Percentiles rank a stretch among this genome's conserved stretches.
Conservation (phyloP, 2,113 vertebrate species). For the Burhinus oedicnemus region DNA sequence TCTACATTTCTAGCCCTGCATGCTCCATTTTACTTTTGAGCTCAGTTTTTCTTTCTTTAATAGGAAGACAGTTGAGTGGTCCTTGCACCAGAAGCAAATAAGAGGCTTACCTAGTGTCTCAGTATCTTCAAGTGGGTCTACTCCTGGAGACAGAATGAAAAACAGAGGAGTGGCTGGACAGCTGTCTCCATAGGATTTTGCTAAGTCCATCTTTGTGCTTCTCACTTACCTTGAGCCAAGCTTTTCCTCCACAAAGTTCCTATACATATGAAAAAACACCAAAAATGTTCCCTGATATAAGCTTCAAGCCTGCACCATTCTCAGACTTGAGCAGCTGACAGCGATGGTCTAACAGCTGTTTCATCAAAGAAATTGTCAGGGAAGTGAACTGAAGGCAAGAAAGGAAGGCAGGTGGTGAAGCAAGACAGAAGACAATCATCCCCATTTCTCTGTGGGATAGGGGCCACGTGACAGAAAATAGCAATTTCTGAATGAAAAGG, state of each 20-base stretch:
- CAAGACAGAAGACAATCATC: background rate
- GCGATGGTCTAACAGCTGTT: accelerated
- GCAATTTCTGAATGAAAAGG: background rate
- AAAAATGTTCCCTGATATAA: background rate
- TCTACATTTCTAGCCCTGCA: background rate
- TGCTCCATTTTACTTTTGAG: background rate
- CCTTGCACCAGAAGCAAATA: background rate
- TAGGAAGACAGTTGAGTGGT: background rate
- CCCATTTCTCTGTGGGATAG: background rate
- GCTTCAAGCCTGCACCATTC: background rate
- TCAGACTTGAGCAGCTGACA: background rate
- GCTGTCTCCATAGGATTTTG: slow-evolving; percentile 79
- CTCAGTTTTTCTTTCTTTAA: background rate
- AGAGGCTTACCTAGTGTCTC: slow-evolving; percentile 76
- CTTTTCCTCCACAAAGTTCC: slow-evolving; percentile 83
- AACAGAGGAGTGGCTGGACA: slow-evolving; percentile 77
- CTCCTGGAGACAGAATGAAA: slow-evolving; percentile 84
- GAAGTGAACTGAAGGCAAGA: background rate
- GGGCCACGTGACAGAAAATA: background rate
- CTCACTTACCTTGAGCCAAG: slow-evolving; percentile 79
- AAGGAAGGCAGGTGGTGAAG: background rate
- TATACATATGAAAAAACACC: slow-evolving; percentile 1
- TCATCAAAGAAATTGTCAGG: background rate
- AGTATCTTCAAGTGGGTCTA: slow-evolving; percentile 81
- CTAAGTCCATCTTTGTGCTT: slow-evolving; percentile 73